phyloP scores from a whole-genome alignment of 1,140 invertebrate species.

The Eubasilissa regina region DNA sequence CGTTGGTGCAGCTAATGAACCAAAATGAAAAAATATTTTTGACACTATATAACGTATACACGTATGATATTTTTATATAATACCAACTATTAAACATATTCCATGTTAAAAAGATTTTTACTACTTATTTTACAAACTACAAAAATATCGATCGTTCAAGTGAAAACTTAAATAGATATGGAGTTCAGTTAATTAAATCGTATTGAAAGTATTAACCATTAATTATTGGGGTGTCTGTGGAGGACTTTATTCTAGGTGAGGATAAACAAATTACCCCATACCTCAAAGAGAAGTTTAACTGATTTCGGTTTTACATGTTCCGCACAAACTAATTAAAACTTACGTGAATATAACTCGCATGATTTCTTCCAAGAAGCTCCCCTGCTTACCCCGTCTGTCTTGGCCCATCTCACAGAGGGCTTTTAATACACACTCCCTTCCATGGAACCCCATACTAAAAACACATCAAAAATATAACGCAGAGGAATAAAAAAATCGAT shows the following conservation, averaged over 20 bases:
- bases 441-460: slow-evolving; percentile 73
- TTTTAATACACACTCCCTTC: slow-evolving; percentile 73
- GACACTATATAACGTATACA: too few relatives aligned
- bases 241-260: neutral
- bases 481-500: too few relatives aligned
- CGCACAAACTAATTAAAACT: slow-evolving; percentile 63
- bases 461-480: slow-evolving; percentile 17
- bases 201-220: neutral
- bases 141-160: too few relatives aligned
- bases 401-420: slow-evolving; percentile 73
- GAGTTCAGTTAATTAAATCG: too few relatives aligned
- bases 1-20: too few relatives aligned
- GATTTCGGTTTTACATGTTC: slow-evolving; percentile 15
- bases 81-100: too few relatives aligned
- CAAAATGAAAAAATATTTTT: too few relatives aligned
- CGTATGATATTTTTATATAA: too few relatives aligned
- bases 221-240: slow-evolving; percentile 7
- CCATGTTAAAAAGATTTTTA: too few relatives aligned
- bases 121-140: too few relatives aligned
- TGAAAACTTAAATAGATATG: too few relatives aligned
- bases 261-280: slow-evolving; percentile 29
- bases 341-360: slow-evolving; percentile 75
- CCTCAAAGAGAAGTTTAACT: slow-evolving; percentile 1
- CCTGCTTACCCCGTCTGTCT: slow-evolving; percentile 64
- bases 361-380: slow-evolving; percentile 75